phyloP scores from a whole-genome alignment of 1,140 invertebrate species.

The Nomia melanderi region DNA sequence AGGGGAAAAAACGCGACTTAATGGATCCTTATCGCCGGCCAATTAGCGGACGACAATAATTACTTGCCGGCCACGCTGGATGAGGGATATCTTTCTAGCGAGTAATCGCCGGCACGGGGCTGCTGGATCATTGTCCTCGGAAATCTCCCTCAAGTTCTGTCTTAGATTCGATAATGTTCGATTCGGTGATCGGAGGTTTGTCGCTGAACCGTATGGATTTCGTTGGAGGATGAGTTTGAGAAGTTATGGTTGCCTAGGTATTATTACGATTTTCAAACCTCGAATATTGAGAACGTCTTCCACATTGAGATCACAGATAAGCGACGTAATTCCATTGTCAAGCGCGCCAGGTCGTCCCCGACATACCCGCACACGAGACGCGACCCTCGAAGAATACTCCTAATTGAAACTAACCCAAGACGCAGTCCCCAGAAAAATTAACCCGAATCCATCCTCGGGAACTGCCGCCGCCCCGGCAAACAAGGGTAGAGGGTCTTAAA shows the following conservation, averaged over 20 bases:
- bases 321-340: too few species aligned
- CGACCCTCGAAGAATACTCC: background rate
- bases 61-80: background rate
- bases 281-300: too few species aligned
- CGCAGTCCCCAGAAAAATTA: constrained; percentile 53
- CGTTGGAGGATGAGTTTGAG: too few species aligned
- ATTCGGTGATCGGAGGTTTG: too few species aligned
- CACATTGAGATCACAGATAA: too few species aligned
- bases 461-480: background rate
- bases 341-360: too few species aligned
- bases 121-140: background rate
- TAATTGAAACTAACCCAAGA: constrained; percentile 45
- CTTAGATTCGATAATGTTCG: too few species aligned
- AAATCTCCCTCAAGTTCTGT: background rate
- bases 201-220: too few species aligned
- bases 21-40: constrained; percentile 48
- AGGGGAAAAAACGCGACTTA: constrained; percentile 11
- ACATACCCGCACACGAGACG: background rate
- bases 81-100: constrained; percentile 8
- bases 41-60: constrained; percentile 46
- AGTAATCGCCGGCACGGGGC: background rate
- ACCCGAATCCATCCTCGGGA: constrained; percentile 47
- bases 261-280: too few species aligned
- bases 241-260: too few species aligned
- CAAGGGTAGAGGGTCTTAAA: constrained; percentile 37